phyloP scores from a whole-genome alignment of 2,888 invertebrate genomes.

The Lycophotia porphyrea region DNA sequence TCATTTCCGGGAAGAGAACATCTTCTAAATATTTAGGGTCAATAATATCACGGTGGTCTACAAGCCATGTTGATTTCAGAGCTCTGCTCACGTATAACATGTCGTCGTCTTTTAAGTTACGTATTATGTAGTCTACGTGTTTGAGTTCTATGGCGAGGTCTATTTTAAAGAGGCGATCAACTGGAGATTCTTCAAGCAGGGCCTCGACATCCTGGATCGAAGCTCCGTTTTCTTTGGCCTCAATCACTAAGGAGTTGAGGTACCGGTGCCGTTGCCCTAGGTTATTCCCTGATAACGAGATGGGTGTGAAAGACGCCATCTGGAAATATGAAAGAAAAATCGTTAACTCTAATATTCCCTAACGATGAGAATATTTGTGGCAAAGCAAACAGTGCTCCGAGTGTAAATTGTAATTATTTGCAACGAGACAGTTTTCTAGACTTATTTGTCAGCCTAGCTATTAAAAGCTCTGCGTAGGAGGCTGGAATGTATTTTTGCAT shows the following conservation, averaged over 20 bases:
- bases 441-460: slow-evolving; percentile 8
- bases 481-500: slow-evolving; percentile 22
- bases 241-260: slow-evolving; percentile 72
- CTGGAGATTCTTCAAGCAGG: slow-evolving; percentile 69
- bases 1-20: slow-evolving; percentile 78
- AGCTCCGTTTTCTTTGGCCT: slow-evolving; percentile 44
- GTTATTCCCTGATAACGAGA: slow-evolving; percentile 72
- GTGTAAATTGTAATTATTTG: not conserved
- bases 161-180: slow-evolving; percentile 81
- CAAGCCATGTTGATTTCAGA: slow-evolving; percentile 79
- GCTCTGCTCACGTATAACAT: slow-evolving; percentile 82
- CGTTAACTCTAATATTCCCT: not conserved
- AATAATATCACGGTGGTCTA: slow-evolving; percentile 73
- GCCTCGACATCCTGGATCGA: slow-evolving; percentile 56
- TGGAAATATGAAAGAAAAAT: slow-evolving; percentile 25
- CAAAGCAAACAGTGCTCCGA: not conserved
- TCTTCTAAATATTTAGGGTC: slow-evolving; percentile 78
- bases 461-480: slow-evolving; percentile 29
- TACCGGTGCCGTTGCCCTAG: slow-evolving; percentile 75
- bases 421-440: slow-evolving; percentile 7
- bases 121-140: slow-evolving; percentile 76
- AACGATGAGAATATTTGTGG: not conserved
- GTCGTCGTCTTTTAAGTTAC: slow-evolving; percentile 77
- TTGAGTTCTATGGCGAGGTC: slow-evolving; percentile 77
- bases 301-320: slow-evolving; percentile 70